These are phyloP conservation scores for Coracopsis vasa DNA, from an alignment of 2,113 vertebrate genomes.

Conservation along the genomic window DNA sequence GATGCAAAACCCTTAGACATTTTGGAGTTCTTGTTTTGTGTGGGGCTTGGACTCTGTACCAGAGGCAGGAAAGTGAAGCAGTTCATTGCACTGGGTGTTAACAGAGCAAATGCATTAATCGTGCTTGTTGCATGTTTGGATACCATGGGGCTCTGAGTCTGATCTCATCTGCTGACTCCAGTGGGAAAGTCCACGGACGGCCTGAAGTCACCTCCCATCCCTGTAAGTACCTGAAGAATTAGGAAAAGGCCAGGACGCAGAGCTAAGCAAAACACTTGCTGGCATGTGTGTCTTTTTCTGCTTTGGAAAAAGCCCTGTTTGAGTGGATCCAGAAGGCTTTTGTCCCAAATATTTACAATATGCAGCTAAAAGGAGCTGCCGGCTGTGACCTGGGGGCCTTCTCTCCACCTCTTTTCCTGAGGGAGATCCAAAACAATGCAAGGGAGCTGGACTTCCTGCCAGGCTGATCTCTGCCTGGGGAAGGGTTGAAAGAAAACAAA, in stretches of 20 bases:
- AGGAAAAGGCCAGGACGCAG: not conserved
- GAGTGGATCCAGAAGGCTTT: slow-evolving; percentile 37
- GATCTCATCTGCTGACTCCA: not conserved
- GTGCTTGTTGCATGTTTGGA: not conserved
- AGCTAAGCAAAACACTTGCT: not conserved
- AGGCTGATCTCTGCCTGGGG: not conserved
- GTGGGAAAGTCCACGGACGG: not conserved
- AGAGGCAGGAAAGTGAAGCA: not conserved
- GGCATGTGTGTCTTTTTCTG: not conserved
- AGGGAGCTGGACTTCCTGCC: not conserved
- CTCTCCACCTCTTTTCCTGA: slow-evolving; percentile 9
- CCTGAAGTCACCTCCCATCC: not conserved
- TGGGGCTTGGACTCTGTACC: not conserved
- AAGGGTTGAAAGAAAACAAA: not conserved
- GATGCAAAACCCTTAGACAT: not conserved
- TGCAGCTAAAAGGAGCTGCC: not conserved
- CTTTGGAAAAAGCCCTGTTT: not conserved
- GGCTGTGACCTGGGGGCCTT: not conserved
- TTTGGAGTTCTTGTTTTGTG: not conserved
- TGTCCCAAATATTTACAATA: slow-evolving; percentile 45
- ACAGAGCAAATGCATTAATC: not conserved
- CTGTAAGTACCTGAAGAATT: not conserved
- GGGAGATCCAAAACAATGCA: not conserved
- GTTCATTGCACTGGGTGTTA: not conserved
- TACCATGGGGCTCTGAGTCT: not conserved